These are phyloP conservation scores for Cinclus mexicanus DNA, from an alignment of 2,113 vertebrate species.

Conservation along the genomic window DNA sequence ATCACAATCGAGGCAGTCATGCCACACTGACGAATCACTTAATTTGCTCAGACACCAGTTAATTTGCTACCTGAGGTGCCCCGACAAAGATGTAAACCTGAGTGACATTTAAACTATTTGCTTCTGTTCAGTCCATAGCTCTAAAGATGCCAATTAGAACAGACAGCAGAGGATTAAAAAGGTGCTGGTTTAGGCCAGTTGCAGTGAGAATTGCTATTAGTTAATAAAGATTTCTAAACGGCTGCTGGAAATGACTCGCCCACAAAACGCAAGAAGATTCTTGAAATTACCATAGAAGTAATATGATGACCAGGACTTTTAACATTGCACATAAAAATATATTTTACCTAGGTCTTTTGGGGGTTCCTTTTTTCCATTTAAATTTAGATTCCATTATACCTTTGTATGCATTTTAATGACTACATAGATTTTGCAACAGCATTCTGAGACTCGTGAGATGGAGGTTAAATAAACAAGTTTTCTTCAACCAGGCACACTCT, in stretches of 20 bases:
- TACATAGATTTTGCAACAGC: not conserved
- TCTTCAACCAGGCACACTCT: not conserved
- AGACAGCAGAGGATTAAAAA: conserved; percentile 3
- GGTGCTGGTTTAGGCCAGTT: not conserved
- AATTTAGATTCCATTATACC: not conserved
- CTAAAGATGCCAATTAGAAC: conserved; percentile 61
- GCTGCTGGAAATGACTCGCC: not conserved
- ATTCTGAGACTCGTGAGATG: not conserved
- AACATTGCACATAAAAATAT: not conserved
- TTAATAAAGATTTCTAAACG: conserved; percentile 5
- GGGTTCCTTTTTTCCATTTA: not conserved
- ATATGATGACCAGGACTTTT: not conserved
- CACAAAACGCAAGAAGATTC: conserved; percentile 9
- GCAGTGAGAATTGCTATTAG: conserved; percentile 23
- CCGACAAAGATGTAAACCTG: conserved; percentile 1
- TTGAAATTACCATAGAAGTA: not conserved
- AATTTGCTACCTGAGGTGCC: not conserved
- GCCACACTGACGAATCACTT: not conserved
- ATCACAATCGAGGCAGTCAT: not conserved
- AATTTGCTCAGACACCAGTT: not conserved
- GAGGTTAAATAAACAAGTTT: conserved; percentile 13
- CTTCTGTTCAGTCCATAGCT: conserved; percentile 18
- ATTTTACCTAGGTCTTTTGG: not conserved
- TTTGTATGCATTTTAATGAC: not conserved
- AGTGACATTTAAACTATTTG: conserved; percentile 49